Evolutionary conservation across 92 coral and sea anemone species (phyloP).

Genomic region (Heteractis magnifica): DNA sequence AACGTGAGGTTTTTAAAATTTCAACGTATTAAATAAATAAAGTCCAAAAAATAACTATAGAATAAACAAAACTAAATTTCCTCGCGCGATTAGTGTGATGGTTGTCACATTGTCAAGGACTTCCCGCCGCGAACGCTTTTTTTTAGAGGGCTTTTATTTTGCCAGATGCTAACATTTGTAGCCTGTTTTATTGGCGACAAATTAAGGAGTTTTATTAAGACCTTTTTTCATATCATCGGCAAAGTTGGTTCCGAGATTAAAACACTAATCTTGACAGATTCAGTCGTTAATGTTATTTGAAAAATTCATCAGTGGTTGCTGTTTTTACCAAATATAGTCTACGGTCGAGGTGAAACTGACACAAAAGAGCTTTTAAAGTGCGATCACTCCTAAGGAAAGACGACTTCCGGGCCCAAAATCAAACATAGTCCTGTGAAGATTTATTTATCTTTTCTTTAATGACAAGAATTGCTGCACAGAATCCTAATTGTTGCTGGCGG

Average conservation of each 20-base stretch:
- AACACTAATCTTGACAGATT: background rate
- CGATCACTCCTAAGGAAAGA: too few species aligned
- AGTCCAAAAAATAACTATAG: background rate
- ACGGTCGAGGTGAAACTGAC: too few species aligned
- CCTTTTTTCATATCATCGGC: background rate
- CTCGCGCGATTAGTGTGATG: background rate
- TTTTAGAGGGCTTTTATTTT: slow-evolving; percentile 13
- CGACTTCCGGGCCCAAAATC: too few species aligned
- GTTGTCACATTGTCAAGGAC: slow-evolving; percentile 1
- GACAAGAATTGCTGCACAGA: too few species aligned
- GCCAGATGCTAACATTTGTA: slow-evolving; percentile 14
- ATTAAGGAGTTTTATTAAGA: background rate
- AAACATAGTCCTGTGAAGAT: too few species aligned
- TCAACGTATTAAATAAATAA: background rate
- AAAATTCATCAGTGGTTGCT: background rate
- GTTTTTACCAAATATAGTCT: background rate
- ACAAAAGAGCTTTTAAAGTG: too few species aligned
- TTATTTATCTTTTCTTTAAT: too few species aligned
- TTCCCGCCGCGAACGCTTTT: slow-evolving; percentile 10
- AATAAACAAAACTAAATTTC: background rate
- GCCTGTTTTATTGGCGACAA: background rate
- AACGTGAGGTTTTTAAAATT: background rate
- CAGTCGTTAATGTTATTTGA: slow-evolving; percentile 1
- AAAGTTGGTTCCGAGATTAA: background rate
- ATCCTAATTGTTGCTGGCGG: too few species aligned